phyloP scores from a whole-genome alignment of 2,797 vertebrate species.

The Oophaga sylvatica region DNA sequence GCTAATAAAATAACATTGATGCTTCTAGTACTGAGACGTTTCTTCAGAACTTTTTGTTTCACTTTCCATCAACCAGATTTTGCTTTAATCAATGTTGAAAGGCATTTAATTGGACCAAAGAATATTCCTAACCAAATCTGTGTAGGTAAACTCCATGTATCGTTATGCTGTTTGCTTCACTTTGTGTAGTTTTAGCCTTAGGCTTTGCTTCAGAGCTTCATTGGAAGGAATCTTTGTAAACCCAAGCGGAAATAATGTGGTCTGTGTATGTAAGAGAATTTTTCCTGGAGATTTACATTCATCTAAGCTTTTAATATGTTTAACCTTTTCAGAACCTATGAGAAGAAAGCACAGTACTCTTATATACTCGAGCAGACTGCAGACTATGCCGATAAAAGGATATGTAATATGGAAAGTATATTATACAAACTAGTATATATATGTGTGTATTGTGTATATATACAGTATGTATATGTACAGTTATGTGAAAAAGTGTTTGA shows the following conservation, averaged over 20 bases:
- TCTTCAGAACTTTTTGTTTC: neutral
- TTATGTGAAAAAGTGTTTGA: too few relatives aligned
- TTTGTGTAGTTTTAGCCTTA: neutral
- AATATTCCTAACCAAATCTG: neutral
- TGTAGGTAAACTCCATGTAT: neutral
- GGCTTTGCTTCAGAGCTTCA: neutral
- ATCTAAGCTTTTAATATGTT: neutral
- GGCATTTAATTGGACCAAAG: neutral
- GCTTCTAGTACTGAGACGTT: neutral
- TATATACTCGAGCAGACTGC: neutral
- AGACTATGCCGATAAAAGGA: neutral
- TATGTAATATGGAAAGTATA: neutral
- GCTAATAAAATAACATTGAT: neutral
- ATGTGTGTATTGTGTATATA: too few relatives aligned
- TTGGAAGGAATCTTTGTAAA: conserved; percentile 32
- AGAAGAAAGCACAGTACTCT: neutral
- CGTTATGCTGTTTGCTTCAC: neutral
- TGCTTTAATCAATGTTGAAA: neutral
- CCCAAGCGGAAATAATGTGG: conserved; percentile 21
- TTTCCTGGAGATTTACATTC: neutral
- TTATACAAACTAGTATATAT: too few relatives aligned
- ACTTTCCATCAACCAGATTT: neutral
- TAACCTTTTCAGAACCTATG: neutral
- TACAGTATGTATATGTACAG: too few relatives aligned
- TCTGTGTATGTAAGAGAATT: conserved; percentile 17